A percentile compares a stretch with the other conserved stretches of the same genome.
phyloP scores from a whole-genome alignment of 35 echinoderm and acorn worm species.

The Lytechinus variegatus region DNA sequence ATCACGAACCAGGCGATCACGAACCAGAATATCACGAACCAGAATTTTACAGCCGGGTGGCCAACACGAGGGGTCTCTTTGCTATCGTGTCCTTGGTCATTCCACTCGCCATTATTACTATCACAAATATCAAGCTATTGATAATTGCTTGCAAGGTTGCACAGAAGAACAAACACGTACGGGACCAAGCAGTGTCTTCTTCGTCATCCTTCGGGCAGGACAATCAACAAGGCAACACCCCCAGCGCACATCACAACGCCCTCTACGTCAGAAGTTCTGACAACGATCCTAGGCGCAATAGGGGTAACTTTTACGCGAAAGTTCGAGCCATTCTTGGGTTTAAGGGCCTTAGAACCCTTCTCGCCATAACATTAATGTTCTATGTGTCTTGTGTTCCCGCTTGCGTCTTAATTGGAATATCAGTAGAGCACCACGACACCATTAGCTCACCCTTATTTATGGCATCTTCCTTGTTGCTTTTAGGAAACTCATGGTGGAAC shows the following conservation, averaged over 20 bases:
- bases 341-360: slow-evolving; percentile 8
- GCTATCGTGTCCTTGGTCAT: background rate
- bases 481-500: slow-evolving; percentile 10
- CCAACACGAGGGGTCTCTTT: too few relatives aligned
- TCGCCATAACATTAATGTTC: background rate
- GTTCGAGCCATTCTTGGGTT: background rate
- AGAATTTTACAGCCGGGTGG: too few relatives aligned
- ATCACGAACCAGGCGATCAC: too few relatives aligned
- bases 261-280: background rate
- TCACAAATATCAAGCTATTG: background rate
- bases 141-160: background rate
- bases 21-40: too few relatives aligned
- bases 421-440: too few relatives aligned
- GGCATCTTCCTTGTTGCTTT: background rate
- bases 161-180: background rate
- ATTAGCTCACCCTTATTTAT: background rate
- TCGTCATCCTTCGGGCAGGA: too few relatives aligned
- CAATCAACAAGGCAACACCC: background rate
- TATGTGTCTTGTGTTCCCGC: background rate
- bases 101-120: background rate
- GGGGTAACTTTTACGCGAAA: background rate
- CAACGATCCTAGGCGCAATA: too few relatives aligned
- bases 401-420: background rate
- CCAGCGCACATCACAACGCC: background rate
- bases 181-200: background rate